A percentile compares a stretch with the other conserved stretches of the same genome.
phyloP scores from a whole-genome alignment of 2,113 vertebrate species.

The Embiotoca jacksoni region DNA sequence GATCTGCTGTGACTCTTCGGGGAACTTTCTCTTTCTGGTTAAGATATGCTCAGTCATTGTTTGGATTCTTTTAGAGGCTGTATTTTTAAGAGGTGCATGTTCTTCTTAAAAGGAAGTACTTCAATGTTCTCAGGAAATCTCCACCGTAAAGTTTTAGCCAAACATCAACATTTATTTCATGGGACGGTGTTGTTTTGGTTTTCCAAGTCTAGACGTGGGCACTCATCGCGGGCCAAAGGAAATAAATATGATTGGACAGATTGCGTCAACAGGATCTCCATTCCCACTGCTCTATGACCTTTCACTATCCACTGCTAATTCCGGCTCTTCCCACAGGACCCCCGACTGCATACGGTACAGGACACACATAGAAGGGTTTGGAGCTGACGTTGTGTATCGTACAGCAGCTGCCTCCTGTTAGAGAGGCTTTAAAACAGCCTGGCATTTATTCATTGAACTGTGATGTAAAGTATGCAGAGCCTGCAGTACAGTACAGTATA shows the following conservation, averaged over 20 bases:
- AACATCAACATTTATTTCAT: slow-evolving; percentile 28
- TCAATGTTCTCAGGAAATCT: background rate
- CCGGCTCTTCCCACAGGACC: slow-evolving; percentile 77
- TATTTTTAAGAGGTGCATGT: background rate
- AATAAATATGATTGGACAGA: slow-evolving; percentile 68
- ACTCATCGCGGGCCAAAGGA: slow-evolving; percentile 53
- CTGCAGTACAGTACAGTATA: background rate
- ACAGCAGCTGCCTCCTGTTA: slow-evolving; percentile 39
- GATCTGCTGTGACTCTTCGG: slow-evolving; percentile 8
- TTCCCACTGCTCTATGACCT: slow-evolving; percentile 80
- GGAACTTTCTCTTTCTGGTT: slow-evolving; percentile 21
- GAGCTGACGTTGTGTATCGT: slow-evolving; percentile 15
- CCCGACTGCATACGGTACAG: slow-evolving; percentile 55
- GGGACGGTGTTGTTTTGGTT: slow-evolving; percentile 46
- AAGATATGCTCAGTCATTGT: slow-evolving; percentile 8
- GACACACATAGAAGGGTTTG: slow-evolving; percentile 42
- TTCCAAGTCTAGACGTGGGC: slow-evolving; percentile 52
- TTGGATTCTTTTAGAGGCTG: slow-evolving; percentile 6
- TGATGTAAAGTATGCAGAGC: slow-evolving; percentile 35
- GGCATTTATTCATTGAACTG: slow-evolving; percentile 48
- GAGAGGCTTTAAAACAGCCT: slow-evolving; percentile 50
- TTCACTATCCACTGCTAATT: slow-evolving; percentile 79
- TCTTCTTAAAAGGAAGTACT: slow-evolving; percentile 30
- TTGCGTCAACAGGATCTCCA: slow-evolving; percentile 75
- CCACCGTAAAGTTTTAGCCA: slow-evolving; percentile 12